phyloP scores from a whole-genome alignment of 2,797 vertebrate genomes.

The Phataginus tetradactyla region DNA sequence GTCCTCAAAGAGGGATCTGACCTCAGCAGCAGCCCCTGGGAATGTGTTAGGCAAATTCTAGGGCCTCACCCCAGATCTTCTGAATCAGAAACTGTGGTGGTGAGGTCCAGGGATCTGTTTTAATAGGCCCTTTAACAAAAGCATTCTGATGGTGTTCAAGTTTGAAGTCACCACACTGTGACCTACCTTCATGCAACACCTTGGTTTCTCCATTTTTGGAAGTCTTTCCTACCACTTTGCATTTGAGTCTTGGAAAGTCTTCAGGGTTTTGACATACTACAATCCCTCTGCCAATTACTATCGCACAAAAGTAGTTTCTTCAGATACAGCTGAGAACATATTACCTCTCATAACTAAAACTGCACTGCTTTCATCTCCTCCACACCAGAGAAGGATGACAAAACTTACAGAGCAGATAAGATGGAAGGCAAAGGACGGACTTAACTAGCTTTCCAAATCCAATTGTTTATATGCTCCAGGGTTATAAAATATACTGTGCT shows the following conservation, averaged over 20 bases:
- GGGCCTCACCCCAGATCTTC: not conserved
- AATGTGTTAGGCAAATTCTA: not conserved
- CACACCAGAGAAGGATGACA: slow-evolving; percentile 7
- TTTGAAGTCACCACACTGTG: not conserved
- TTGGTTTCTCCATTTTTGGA: not conserved
- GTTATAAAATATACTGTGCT: slow-evolving; percentile 55
- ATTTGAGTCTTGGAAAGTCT: slow-evolving; percentile 40
- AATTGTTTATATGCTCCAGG: slow-evolving; percentile 45
- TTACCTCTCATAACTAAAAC: slow-evolving; percentile 9
- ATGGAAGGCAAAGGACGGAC: slow-evolving; percentile 45
- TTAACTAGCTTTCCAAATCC: slow-evolving; percentile 63
- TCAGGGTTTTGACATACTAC: not conserved
- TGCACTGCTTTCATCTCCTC: not conserved
- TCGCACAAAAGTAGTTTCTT: slow-evolving; percentile 45
- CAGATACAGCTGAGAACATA: slow-evolving; percentile 18
- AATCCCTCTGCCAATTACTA: slow-evolving; percentile 56
- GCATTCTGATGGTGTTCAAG: not conserved
- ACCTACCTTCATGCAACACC: no score
- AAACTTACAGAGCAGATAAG: not conserved
- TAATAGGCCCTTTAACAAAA: not conserved
- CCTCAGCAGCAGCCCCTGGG: not conserved
- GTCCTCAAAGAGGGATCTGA: not conserved
- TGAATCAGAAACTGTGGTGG: not conserved
- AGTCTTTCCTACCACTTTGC: slow-evolving; percentile 19
- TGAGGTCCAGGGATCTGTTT: not conserved